Conservation (phyloP, 2,113 vertebrate species). For the Todiramphus saurophagus region DNA sequence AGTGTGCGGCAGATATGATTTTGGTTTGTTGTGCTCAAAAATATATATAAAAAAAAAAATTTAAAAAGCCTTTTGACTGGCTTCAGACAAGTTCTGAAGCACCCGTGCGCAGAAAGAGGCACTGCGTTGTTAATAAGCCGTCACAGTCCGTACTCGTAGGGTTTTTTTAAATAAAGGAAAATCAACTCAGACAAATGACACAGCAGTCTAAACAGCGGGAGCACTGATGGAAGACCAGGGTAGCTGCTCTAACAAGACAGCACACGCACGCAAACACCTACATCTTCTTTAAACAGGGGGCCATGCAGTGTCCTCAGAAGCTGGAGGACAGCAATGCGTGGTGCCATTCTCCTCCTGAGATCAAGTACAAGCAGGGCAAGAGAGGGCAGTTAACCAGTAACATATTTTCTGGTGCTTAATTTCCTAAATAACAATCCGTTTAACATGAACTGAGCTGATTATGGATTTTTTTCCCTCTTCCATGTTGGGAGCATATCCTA, state of each 20-base stretch:
- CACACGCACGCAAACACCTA: fast-evolving
- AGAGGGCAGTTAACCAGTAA: neutral
- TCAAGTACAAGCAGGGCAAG: neutral
- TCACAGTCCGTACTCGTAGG: neutral
- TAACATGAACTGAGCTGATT: neutral
- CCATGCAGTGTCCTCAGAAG: neutral
- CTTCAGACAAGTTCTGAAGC: neutral
- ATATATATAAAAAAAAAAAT: neutral
- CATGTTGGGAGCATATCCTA: neutral
- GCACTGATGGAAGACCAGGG: neutral
- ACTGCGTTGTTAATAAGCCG: neutral
- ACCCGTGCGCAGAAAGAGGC: neutral
- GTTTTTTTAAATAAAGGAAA: neutral
- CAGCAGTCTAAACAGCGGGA: neutral
- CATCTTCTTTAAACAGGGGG: neutral
- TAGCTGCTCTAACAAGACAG: neutral
- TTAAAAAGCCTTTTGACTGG: neutral
- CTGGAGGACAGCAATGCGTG: neutral
- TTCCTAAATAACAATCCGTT: neutral
- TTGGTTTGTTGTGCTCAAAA: neutral
- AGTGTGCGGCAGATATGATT: neutral
- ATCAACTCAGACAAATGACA: neutral
- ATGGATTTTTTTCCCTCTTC: neutral
- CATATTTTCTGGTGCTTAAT: neutral
- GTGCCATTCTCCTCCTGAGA: neutral